Evolutionary conservation across 2,888 invertebrate species (phyloP).

Genomic region (Noctua pronuba): DNA sequence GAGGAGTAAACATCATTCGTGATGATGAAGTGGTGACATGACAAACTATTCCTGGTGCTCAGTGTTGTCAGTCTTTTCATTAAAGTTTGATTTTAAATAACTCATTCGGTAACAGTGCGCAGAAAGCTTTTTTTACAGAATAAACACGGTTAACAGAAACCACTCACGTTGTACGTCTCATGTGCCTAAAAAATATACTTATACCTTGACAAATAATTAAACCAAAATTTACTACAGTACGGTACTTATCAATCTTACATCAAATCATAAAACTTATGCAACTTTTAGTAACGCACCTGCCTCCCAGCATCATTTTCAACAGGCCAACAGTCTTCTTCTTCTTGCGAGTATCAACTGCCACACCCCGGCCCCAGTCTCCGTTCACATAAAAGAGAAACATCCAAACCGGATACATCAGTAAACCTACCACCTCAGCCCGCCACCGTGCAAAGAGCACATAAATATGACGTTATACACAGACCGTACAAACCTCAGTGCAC

Average conservation of each 20-base stretch:
- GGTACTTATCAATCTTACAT: no score
- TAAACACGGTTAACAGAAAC: neutral
- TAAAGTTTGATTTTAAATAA: neutral
- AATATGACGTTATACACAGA: constrained; percentile 49
- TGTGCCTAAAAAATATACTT: neutral
- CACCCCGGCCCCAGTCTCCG: neutral
- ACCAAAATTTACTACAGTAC: neutral
- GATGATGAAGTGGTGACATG: constrained; percentile 37
- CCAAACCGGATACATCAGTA: constrained; percentile 6
- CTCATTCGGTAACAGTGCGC: neutral
- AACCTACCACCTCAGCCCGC: neutral
- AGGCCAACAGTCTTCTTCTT: neutral
- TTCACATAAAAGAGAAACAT: neutral
- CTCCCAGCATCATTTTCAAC: neutral
- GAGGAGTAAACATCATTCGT: constrained; percentile 49
- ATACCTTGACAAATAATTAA: neutral
- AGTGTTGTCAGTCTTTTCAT: neutral
- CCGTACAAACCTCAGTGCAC: constrained; percentile 58
- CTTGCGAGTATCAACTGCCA: neutral
- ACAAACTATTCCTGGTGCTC: constrained; percentile 38
- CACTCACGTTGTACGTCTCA: neutral
- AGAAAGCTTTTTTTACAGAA: no score
- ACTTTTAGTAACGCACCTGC: neutral
- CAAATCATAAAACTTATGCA: neutral
- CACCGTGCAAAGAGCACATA: constrained; percentile 36